A percentile compares a stretch with the other conserved stretches of the same genome.
These are phyloP conservation scores for Drosophila yakuba DNA, from an alignment of 1,140 invertebrate genomes.

Conservation along the genomic window DNA sequence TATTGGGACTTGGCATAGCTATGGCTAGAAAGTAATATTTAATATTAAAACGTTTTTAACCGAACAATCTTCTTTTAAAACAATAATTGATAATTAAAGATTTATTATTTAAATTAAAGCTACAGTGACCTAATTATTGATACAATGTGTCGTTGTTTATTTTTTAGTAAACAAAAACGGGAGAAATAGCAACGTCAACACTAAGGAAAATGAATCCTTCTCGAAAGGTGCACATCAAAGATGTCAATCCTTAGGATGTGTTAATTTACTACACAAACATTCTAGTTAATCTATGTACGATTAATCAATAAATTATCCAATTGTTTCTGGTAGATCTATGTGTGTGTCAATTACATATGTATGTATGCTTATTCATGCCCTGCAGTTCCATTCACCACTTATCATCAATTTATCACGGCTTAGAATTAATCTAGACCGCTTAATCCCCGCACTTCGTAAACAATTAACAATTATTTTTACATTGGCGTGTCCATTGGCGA, in stretches of 20 bases:
- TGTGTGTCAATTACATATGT: not conserved
- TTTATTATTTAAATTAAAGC: slow-evolving; percentile 3
- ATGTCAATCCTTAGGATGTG: not conserved
- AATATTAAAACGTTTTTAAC: slow-evolving; percentile 14
- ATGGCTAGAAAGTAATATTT: slow-evolving; percentile 88
- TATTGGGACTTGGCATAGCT: slow-evolving; percentile 92
- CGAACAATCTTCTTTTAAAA: not conserved
- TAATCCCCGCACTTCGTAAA: too few relatives aligned
- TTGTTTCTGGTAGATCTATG: not conserved
- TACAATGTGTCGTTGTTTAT: slow-evolving; percentile 19
- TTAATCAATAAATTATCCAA: not conserved
- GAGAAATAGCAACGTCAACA: slow-evolving; percentile 60
- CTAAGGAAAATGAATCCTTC: not conserved
- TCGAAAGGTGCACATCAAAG: not conserved
- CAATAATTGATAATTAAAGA: slow-evolving; percentile 32
- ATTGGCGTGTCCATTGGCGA: too few relatives aligned
- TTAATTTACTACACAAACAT: not conserved
- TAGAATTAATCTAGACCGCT: too few relatives aligned
- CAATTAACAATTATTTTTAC: too few relatives aligned
- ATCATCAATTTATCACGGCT: too few relatives aligned
- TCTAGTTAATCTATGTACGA: not conserved
- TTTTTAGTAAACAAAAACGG: slow-evolving; percentile 79
- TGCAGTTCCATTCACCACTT: too few relatives aligned
- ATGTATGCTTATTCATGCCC: too few relatives aligned
- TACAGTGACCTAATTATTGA: slow-evolving; percentile 11